Percentiles rank a stretch among this genome's conserved stretches.
Conservation (phyloP, 2,888 invertebrate species). For the Euproctis similis region DNA sequence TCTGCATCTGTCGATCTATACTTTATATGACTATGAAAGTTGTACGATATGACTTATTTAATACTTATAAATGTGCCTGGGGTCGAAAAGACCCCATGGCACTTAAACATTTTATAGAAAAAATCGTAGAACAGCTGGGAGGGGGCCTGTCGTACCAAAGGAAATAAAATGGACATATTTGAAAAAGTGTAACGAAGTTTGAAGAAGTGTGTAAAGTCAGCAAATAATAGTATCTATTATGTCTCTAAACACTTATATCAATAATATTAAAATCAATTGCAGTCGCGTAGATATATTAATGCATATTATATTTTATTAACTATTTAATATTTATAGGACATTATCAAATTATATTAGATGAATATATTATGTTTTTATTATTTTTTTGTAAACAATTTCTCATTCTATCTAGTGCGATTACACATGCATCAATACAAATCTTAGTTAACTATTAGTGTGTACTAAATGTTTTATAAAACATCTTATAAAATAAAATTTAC, state of each 20-base stretch:
- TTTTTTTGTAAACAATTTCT: conserved; percentile 40
- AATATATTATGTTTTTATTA: conserved; percentile 32
- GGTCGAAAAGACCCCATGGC: conserved; percentile 12
- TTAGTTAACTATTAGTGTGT: conserved; percentile 50
- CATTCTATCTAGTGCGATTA: conserved; percentile 61
- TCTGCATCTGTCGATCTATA: conserved; percentile 18
- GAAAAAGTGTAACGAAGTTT: conserved; percentile 21
- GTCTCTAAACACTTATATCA: conserved; percentile 35
- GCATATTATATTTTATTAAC: conserved; percentile 25
- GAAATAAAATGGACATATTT: conserved; percentile 8
- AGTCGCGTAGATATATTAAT: conserved; percentile 33
- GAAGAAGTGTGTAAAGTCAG: conserved; percentile 24
- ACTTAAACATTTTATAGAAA: too few species aligned
- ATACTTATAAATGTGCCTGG: conserved; percentile 30
- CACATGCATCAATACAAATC: conserved; percentile 49
- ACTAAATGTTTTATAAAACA: conserved; percentile 60
- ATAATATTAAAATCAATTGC: conserved; percentile 35
- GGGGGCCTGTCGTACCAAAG: too few species aligned
- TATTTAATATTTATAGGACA: conserved; percentile 30
- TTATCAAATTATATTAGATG: too few species aligned
- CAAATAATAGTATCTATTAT: conserved; percentile 30
- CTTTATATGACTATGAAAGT: conserved; percentile 40
- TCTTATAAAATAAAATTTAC: conserved; percentile 33
- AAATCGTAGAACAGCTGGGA: neutral
- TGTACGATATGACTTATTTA: conserved; percentile 49